Evolutionary conservation across 2,797 vertebrate genomes (phyloP).

Genomic region (Anabas testudineus): DNA sequence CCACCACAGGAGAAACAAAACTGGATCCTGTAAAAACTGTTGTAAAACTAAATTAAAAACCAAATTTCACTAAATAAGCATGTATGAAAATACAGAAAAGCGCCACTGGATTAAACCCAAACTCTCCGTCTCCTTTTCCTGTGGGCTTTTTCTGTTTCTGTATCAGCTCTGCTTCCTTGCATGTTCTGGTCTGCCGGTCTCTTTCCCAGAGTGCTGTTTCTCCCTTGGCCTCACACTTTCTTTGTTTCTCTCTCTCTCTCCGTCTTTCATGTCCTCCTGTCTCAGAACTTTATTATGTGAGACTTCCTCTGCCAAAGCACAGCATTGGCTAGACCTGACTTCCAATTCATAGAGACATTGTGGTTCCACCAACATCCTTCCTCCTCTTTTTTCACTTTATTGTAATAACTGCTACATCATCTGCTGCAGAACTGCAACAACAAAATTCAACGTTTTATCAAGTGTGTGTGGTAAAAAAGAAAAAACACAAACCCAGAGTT

Average conservation of each 20-base stretch:
- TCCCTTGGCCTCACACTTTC: slow-evolving; percentile 4
- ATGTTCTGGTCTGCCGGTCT: slow-evolving; percentile 36
- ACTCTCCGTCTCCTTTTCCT: slow-evolving; percentile 9
- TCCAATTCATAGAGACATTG: slow-evolving; percentile 54
- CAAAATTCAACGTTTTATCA: slow-evolving; percentile 65
- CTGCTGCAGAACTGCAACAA: slow-evolving; percentile 64
- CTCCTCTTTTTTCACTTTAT: slow-evolving; percentile 35
- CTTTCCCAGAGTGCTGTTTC: slow-evolving; percentile 18
- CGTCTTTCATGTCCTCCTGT: slow-evolving; percentile 42
- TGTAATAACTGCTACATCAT: slow-evolving; percentile 45
- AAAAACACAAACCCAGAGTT: slow-evolving; percentile 75
- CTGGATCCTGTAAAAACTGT: not conserved
- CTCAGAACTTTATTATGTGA: slow-evolving; percentile 66
- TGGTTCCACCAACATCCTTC: not conserved
- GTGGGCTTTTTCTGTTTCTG: slow-evolving; percentile 25
- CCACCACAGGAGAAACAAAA: slow-evolving; percentile 6
- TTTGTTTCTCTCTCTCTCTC: not conserved
- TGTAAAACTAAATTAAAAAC: slow-evolving; percentile 6
- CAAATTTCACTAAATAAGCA: not conserved
- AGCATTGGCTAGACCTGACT: slow-evolving; percentile 27
- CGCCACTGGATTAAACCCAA: slow-evolving; percentile 14
- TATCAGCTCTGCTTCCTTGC: slow-evolving; percentile 30
- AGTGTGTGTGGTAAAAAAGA: slow-evolving; percentile 47
- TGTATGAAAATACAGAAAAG: slow-evolving; percentile 4
- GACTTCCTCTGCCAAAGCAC: slow-evolving; percentile 50